phyloP scores from a whole-genome alignment of 2,888 invertebrate genomes.

The Xanthia icteritia region DNA sequence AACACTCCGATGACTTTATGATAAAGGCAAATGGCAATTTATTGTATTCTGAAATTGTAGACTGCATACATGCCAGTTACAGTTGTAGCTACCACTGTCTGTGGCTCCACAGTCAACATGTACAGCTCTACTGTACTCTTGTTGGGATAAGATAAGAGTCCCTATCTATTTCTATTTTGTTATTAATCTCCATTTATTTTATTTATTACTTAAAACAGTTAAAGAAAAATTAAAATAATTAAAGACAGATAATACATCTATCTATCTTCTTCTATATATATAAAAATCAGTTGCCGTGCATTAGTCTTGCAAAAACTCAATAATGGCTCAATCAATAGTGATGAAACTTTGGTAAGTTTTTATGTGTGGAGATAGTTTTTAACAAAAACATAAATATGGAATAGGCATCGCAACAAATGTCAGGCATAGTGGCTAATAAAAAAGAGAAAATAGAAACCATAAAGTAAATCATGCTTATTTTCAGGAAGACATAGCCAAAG shows the following conservation, averaged over 20 bases:
- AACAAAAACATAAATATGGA: no score
- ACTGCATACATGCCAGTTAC: no score
- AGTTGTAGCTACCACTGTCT: no score
- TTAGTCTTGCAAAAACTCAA: no score
- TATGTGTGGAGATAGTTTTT: no score
- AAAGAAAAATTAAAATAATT: background rate
- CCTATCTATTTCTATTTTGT: background rate
- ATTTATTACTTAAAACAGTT: background rate
- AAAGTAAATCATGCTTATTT: conserved; percentile 47
- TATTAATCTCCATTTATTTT: background rate
- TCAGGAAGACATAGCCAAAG: conserved; percentile 95
- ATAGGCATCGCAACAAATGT: no score
- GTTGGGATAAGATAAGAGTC: background rate
- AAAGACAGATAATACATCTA: background rate
- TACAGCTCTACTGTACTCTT: background rate
- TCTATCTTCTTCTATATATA: no score
- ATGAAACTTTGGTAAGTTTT: no score
- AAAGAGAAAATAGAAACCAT: background rate
- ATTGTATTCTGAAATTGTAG: background rate
- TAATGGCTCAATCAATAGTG: no score
- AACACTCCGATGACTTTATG: background rate
- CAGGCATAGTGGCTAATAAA: no score
- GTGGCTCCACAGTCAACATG: no score
- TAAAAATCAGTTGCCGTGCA: no score
- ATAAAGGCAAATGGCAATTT: background rate